Evolutionary conservation across 2,113 vertebrate species (phyloP).

Genomic region (Calyptommatus sinebrachiatus): DNA sequence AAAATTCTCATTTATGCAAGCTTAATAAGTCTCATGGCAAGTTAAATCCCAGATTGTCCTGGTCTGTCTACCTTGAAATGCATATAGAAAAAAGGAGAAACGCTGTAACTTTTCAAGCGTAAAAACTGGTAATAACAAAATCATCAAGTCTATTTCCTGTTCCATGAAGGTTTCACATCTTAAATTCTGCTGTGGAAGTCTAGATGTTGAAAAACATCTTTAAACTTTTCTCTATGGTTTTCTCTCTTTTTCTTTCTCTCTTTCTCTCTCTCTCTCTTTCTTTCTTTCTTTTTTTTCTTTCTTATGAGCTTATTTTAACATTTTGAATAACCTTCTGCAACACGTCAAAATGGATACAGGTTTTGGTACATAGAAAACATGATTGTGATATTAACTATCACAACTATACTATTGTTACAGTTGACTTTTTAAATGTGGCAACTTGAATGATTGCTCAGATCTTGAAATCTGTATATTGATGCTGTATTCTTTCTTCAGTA

Average conservation of each 20-base stretch:
- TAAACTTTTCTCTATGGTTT: background rate
- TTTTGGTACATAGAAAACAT: too few relatives aligned
- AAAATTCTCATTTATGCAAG: slow-evolving; percentile 55
- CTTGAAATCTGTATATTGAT: too few relatives aligned
- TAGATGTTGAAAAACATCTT: slow-evolving; percentile 1
- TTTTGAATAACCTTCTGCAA: too few relatives aligned
- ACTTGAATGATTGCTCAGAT: too few relatives aligned
- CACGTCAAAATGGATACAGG: too few relatives aligned
- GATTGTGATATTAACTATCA: too few relatives aligned
- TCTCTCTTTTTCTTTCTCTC: too few relatives aligned
- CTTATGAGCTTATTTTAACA: too few relatives aligned
- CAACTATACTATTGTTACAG: too few relatives aligned
- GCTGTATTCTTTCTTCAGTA: background rate
- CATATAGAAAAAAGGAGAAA: background rate
- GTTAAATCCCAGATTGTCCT: slow-evolving; percentile 32
- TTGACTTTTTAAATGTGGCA: too few relatives aligned
- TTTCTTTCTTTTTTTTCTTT: too few relatives aligned
- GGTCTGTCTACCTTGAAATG: slow-evolving; percentile 34
- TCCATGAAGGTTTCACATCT: background rate
- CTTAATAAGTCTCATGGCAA: slow-evolving; percentile 39
- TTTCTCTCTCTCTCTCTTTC: too few relatives aligned
- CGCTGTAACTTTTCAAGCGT: background rate
- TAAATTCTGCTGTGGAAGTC: slow-evolving; percentile 22
- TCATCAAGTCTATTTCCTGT: slow-evolving; percentile 23
- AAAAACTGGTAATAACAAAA: slow-evolving; percentile 35